These are phyloP conservation scores for Scrobipalpa atriplicella DNA, from an alignment of 2,888 invertebrate genomes.

Conservation along the genomic window DNA sequence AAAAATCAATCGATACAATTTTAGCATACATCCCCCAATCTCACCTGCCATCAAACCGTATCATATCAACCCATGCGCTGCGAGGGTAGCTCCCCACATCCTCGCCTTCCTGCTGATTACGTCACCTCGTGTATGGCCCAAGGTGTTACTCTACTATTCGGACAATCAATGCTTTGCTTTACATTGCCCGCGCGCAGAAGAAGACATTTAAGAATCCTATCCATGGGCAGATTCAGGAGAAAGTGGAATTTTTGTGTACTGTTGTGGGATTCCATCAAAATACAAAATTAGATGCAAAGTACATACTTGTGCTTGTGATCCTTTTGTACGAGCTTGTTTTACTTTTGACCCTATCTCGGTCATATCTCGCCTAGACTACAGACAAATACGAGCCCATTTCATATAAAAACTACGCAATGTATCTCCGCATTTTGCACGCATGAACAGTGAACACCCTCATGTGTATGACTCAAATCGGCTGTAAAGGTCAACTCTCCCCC, in stretches of 20 bases:
- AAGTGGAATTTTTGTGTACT: no score
- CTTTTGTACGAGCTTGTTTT: no score
- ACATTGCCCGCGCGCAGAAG: not conserved
- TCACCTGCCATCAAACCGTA: slow-evolving; percentile 6
- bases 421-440: not conserved
- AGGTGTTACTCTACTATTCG: not conserved
- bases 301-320: no score
- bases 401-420: not conserved
- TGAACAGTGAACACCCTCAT: not conserved
- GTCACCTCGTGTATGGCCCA: not conserved
- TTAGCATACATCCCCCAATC: slow-evolving; percentile 9
- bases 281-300: no score
- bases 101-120: not conserved
- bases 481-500: slow-evolving; percentile 18
- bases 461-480: slow-evolving; percentile 11
- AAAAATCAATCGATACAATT: not conserved
- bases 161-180: not conserved
- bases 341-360: no score
- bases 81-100: not conserved
- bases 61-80: not conserved
- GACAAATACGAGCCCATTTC: no score
- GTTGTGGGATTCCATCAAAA: no score
- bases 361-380: no score
- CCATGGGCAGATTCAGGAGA: no score
- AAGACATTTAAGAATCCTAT: no score